Percentiles rank a stretch among this genome's conserved stretches.
These are phyloP conservation scores for Apogon hyalosoma DNA, from an alignment of 2,797 vertebrate species.

Conservation along the genomic window DNA sequence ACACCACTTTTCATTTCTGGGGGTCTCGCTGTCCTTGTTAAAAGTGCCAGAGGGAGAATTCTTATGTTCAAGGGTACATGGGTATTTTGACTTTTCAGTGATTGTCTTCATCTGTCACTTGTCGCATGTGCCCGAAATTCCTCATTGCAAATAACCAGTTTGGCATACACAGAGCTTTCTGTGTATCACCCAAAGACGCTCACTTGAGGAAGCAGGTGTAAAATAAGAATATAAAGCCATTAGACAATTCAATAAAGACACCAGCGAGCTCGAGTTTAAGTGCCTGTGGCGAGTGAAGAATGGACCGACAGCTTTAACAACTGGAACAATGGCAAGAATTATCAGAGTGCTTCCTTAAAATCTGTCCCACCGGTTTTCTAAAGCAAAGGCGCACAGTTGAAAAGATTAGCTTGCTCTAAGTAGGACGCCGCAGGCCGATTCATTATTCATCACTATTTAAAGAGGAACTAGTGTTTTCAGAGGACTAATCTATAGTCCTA, in stretches of 20 bases:
- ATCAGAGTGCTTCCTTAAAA: constrained; percentile 21
- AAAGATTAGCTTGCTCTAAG: constrained; percentile 39
- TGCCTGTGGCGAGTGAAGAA: constrained; percentile 36
- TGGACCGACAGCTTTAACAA: constrained; percentile 35
- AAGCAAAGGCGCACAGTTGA: constrained; percentile 31
- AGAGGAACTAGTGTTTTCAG: constrained; percentile 38
- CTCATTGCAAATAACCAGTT: background rate
- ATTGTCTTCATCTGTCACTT: constrained; percentile 20
- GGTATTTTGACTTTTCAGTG: constrained; percentile 5
- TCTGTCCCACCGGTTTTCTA: constrained; percentile 11
- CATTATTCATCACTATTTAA: constrained; percentile 42
- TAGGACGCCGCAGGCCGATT: constrained; percentile 43
- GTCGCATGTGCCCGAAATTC: background rate
- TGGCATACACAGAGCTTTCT: background rate
- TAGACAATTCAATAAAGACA: constrained; percentile 23
- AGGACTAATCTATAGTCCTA: constrained; percentile 44
- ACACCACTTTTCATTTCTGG: background rate
- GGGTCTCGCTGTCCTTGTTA: background rate
- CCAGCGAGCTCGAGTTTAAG: constrained; percentile 40
- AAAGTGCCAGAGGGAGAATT: background rate
- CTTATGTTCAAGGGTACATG: constrained; percentile 4
- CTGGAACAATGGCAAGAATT: constrained; percentile 27
- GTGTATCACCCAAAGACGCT: constrained; percentile 6
- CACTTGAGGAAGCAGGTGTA: constrained; percentile 5
- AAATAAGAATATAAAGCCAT: constrained; percentile 24